phyloP scores from a whole-genome alignment of 2,113 vertebrate species.

The Xenus cinereus region DNA sequence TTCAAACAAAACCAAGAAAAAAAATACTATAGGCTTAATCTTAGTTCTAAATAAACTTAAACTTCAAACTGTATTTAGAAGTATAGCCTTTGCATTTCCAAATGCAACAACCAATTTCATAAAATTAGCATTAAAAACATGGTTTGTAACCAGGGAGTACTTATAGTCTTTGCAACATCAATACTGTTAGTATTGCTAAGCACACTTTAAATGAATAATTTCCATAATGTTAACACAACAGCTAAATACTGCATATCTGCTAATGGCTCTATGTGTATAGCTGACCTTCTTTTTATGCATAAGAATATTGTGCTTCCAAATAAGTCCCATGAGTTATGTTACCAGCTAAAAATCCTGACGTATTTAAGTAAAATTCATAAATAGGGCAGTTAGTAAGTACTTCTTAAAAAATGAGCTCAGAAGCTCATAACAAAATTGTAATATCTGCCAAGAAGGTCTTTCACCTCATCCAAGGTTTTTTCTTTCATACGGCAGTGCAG shows the following conservation, averaged over 20 bases:
- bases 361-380: conserved; percentile 14
- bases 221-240: conserved; percentile 23
- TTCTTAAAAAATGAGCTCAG: background rate
- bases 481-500: background rate
- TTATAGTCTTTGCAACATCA: background rate
- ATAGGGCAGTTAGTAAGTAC: background rate
- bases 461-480: background rate
- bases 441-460: background rate
- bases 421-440: background rate
- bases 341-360: background rate
- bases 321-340: background rate
- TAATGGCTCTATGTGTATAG: background rate
- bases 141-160: background rate
- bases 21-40: background rate
- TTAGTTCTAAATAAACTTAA: background rate
- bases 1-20: background rate
- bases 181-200: background rate
- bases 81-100: background rate
- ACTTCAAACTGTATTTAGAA: background rate
- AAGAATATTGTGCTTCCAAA: background rate
- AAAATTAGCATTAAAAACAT: conserved; percentile 1
- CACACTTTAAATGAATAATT: conserved; percentile 11
- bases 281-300: background rate
- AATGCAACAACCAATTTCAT: background rate
- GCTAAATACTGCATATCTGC: background rate